Percentiles rank a stretch among this genome's conserved stretches.
Evolutionary conservation across 2,888 invertebrate genomes (phyloP).

Genomic region (Pristionchus japonicus): DNA sequence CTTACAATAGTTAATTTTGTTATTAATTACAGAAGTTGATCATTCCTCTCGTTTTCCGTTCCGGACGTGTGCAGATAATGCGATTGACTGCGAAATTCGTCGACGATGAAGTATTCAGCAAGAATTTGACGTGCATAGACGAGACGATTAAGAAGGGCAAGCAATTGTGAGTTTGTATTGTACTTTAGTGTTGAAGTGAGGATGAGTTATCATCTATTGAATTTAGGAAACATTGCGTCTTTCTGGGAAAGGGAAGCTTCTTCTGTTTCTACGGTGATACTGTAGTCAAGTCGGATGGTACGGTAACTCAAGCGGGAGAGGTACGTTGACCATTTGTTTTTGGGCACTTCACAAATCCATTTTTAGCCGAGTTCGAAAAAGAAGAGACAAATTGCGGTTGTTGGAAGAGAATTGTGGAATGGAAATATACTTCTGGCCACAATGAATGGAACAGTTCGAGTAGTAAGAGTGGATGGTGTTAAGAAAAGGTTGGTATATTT

Average conservation of each 20-base stretch:
- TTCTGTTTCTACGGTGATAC: background rate
- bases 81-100: background rate
- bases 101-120: background rate
- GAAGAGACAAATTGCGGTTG: too few relatives aligned
- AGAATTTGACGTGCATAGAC: background rate
- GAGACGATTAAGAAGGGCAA: background rate
- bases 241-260: background rate
- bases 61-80: background rate
- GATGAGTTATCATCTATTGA: too few relatives aligned
- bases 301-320: background rate
- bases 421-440: too few relatives aligned
- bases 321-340: background rate
- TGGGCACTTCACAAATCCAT: too few relatives aligned
- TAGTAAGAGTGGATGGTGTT: too few relatives aligned
- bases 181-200: too few relatives aligned
- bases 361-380: too few relatives aligned
- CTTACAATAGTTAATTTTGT: too few relatives aligned
- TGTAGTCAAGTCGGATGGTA: background rate
- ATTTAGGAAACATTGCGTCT: background rate
- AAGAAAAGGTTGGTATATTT: too few relatives aligned
- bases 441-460: too few relatives aligned
- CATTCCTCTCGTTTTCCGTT: background rate
- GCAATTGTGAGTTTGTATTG: background rate
- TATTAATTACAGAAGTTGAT: background rate
- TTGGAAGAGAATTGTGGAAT: too few relatives aligned